phyloP scores from a whole-genome alignment of 2,797 vertebrate genomes.

The Chiloscyllium punctatum region DNA sequence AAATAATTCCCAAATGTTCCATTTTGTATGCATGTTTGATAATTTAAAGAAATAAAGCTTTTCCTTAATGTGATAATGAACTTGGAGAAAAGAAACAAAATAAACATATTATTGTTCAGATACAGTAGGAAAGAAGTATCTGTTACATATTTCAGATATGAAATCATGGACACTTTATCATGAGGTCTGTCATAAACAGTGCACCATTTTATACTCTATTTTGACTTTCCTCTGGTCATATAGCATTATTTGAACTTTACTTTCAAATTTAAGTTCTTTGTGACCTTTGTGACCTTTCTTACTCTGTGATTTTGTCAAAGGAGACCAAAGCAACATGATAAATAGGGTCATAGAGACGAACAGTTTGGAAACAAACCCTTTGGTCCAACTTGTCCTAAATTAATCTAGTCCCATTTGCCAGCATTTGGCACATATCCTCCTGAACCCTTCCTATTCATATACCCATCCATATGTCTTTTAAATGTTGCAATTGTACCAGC shows the following conservation, averaged over 20 bases:
- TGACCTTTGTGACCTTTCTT: background rate
- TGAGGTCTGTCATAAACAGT: background rate
- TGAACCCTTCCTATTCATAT: too few relatives aligned
- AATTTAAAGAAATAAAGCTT: background rate
- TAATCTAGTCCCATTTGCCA: too few relatives aligned
- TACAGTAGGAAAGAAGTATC: background rate
- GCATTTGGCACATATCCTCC: too few relatives aligned
- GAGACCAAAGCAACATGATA: background rate
- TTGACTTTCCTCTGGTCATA: background rate
- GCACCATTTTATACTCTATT: background rate
- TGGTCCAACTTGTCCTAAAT: too few relatives aligned
- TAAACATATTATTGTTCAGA: background rate
- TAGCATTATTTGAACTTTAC: background rate
- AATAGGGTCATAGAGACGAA: too few relatives aligned
- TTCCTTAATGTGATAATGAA: background rate
- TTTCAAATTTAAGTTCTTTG: background rate
- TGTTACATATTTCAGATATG: background rate
- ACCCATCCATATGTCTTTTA: too few relatives aligned
- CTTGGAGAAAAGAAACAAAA: background rate
- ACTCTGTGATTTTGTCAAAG: background rate
- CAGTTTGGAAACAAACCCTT: too few relatives aligned
- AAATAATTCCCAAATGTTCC: background rate
- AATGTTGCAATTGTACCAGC: too few relatives aligned
- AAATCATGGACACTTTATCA: background rate
- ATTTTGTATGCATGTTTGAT: background rate